A percentile compares a stretch with the other conserved stretches of the same genome.
phyloP scores from a whole-genome alignment of 2,113 vertebrate species.

The Bostrychus sinensis region DNA sequence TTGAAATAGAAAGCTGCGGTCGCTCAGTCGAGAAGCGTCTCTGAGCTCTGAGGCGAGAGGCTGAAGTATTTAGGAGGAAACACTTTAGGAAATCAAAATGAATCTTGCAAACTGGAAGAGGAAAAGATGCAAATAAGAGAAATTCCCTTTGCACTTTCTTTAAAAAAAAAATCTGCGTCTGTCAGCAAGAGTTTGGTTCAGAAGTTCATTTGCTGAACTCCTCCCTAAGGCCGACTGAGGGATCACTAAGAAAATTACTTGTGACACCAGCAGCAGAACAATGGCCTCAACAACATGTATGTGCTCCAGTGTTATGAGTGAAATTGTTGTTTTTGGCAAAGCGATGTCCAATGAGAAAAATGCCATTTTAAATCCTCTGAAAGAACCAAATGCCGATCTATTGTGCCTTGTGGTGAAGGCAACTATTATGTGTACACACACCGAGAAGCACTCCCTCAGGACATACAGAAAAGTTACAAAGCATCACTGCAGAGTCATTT shows the following conservation, averaged over 20 bases:
- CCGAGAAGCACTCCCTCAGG: conserved; percentile 29
- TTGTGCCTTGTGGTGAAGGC: conserved; percentile 36
- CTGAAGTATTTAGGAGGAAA: conserved; percentile 41
- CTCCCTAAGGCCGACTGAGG: conserved; percentile 39
- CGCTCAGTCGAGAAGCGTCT: conserved; percentile 32
- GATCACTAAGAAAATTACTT: conserved; percentile 27
- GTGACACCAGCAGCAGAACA: conserved; percentile 36
- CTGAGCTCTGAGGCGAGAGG: conserved; percentile 17
- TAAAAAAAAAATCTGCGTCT: conserved; percentile 22
- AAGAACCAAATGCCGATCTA: conserved; percentile 22
- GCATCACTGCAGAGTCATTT: too few relatives aligned
- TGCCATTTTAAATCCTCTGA: conserved; percentile 28
- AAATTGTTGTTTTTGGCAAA: conserved; percentile 53
- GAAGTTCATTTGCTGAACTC: conserved; percentile 61
- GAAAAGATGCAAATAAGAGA: conserved; percentile 58
- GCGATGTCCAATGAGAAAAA: conserved; percentile 11
- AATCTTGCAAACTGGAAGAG: conserved; percentile 72
- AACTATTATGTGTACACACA: conserved; percentile 15
- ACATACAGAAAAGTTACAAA: conserved; percentile 16
- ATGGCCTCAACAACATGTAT: conserved; percentile 33
- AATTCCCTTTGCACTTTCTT: conserved; percentile 13
- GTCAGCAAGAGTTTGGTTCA: conserved; percentile 56
- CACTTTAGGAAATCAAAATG: conserved; percentile 66
- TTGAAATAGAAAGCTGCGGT: conserved; percentile 79
- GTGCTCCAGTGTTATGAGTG: conserved; percentile 32